A percentile compares a stretch with the other conserved stretches of the same genome.
phyloP scores from a whole-genome alignment of 2,113 vertebrate species.

The Synodontis membranacea region DNA sequence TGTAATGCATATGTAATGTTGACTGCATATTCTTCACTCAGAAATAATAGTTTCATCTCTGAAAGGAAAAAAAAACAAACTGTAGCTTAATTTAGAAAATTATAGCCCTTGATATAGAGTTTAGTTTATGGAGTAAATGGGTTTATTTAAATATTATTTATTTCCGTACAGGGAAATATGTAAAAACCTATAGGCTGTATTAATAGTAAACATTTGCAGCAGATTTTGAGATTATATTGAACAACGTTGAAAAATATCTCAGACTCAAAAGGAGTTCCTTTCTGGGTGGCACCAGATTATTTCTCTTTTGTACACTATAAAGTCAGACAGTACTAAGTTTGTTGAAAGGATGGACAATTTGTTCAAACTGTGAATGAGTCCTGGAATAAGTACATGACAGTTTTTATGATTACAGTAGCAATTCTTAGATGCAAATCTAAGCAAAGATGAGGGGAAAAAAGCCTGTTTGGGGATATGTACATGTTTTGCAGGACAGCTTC shows the following conservation, averaged over 20 bases:
- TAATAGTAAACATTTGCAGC: background rate
- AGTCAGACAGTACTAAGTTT: no score
- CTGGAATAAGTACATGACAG: background rate
- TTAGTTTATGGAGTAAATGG: background rate
- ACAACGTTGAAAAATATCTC: background rate
- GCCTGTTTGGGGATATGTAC: conserved; percentile 2
- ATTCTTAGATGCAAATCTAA: background rate
- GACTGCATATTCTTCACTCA: background rate
- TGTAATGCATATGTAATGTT: background rate
- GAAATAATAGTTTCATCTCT: background rate
- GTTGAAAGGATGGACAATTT: background rate
- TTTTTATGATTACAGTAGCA: background rate
- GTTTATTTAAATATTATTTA: background rate
- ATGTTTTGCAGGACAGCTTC: conserved; percentile 12
- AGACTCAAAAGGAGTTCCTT: background rate
- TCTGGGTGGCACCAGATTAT: background rate
- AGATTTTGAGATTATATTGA: background rate
- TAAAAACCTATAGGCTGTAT: background rate
- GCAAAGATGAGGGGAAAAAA: background rate
- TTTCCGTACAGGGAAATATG: background rate
- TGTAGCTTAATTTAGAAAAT: background rate
- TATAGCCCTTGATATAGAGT: background rate
- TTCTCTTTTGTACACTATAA: background rate
- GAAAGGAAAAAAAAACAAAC: background rate
- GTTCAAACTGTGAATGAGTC: background rate